Percentiles rank a stretch among this genome's conserved stretches.
Conservation (phyloP, 1,140 invertebrate genomes). For the Heterodera schachtii region DNA sequence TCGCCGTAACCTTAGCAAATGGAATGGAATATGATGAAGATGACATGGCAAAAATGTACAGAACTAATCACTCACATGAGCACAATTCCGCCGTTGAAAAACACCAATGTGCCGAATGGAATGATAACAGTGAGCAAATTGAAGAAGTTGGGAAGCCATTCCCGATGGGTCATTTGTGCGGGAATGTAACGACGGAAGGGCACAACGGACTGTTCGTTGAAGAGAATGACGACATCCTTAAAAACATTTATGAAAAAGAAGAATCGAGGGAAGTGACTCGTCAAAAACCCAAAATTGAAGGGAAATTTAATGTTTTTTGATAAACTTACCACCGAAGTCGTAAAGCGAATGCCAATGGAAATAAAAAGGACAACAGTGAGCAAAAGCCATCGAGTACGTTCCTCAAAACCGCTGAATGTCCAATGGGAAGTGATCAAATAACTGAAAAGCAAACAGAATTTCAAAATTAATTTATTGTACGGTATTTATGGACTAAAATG, state of each 20-base stretch:
- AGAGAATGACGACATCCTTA: conserved; percentile 45
- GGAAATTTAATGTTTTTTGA: too few relatives aligned
- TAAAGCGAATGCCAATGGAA: conserved; percentile 54
- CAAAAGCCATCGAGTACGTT: conserved; percentile 57
- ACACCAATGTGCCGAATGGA: conserved; percentile 61
- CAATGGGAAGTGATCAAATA: conserved; percentile 58
- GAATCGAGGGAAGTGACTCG: too few relatives aligned
- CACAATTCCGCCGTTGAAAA: conserved; percentile 64
- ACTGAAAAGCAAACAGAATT: conserved; percentile 8
- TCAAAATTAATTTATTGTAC: too few relatives aligned
- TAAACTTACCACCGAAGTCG: conserved; percentile 47
- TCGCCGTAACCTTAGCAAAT: conserved; percentile 34
- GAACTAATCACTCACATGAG: conserved; percentile 42
- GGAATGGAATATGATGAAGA: too few relatives aligned
- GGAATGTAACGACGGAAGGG: conserved; percentile 41
- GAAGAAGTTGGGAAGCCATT: conserved; percentile 49
- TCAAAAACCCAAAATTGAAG: too few relatives aligned
- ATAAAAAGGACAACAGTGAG: conserved; percentile 42
- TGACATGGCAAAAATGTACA: too few relatives aligned
- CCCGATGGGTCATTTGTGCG: conserved; percentile 23
- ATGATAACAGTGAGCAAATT: conserved; percentile 55
- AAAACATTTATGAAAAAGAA: too few relatives aligned
- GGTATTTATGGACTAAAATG: too few relatives aligned
- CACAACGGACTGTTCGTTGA: conserved; percentile 28
- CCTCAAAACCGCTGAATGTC: conserved; percentile 63